Evolutionary conservation across 2,888 invertebrate species (phyloP).

Genomic region (Axea sp.): DNA sequence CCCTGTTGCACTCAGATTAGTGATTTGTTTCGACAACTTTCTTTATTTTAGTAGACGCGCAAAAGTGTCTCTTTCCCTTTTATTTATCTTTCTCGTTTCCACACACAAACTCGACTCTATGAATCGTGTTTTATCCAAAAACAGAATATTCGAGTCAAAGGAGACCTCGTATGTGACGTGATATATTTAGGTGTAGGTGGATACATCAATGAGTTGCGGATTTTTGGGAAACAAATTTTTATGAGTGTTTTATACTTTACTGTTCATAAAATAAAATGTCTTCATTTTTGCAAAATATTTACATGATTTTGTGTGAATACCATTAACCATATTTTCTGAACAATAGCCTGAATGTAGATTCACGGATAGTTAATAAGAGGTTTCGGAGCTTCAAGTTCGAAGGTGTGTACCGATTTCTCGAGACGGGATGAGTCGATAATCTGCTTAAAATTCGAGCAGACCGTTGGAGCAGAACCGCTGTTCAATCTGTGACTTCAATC

Average conservation of each 20-base stretch:
- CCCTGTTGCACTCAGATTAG: constrained; percentile 71
- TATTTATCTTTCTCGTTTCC: constrained; percentile 28
- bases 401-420: constrained; percentile 68
- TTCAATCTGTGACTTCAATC: constrained; percentile 72
- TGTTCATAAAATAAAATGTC: constrained; percentile 42
- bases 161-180: constrained; percentile 55
- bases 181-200: constrained; percentile 63
- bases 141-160: constrained; percentile 54
- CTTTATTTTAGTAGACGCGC: constrained; percentile 57
- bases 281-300: constrained; percentile 49
- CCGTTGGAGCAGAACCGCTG: constrained; percentile 63
- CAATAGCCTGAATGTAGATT: constrained; percentile 38
- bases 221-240: constrained; percentile 49
- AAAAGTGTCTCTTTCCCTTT: constrained; percentile 4
- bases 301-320: background rate
- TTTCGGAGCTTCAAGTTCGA: constrained; percentile 34
- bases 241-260: constrained; percentile 11
- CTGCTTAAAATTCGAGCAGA: constrained; percentile 76
- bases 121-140: constrained; percentile 36
- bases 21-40: constrained; percentile 67
- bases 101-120: constrained; percentile 37
- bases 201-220: constrained; percentile 56
- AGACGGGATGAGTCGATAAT: constrained; percentile 71
- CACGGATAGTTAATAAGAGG: constrained; percentile 59
- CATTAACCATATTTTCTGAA: constrained; percentile 23